Evolutionary conservation across 2,888 invertebrate genomes (phyloP), one percentile per base, ranked within the genome.

Genomic region (Ophioninae sp.): DNA sequence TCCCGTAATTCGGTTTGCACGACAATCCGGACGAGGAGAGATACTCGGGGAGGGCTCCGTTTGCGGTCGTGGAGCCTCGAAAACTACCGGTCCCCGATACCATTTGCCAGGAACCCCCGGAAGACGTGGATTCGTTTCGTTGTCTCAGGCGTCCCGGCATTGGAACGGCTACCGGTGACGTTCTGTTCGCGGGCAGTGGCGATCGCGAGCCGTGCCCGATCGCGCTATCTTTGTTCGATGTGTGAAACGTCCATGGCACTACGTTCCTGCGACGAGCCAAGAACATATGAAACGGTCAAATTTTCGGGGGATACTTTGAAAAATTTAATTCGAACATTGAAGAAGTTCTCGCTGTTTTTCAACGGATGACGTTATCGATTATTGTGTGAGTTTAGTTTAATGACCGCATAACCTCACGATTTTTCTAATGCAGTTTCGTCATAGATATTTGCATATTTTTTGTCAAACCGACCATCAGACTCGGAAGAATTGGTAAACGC

Each of bases 31-130:
- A 88, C 8, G 91, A 89, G 30, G 89, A 88, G 22, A 89, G 83
- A 22, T 89, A 90, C n/a, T 91, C 92, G 7, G 89, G 86, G 63
- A 91, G 88, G 59, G 88, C 86, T 23, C 90, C 89, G 82, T 92
- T 93, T 67, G 92, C 91, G 10, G 94, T 94, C 10, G 94, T 93
- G 8, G 94, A 94, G 65, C 94, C 94, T 30, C 94, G 92, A 65
- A 95, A 90, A 90, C 96, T 96, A 22, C 96, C 96, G 10, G 95
- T 95, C 9, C 95, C 95, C 10, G 95, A 95, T 82, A 96, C 95
- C 90, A 96, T 94, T 90, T 96, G 95, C 96, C 96, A 96, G 87
- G 96, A 96, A 78, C 95, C 95, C 67, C 93, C 93, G 85, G 94
- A 94, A 71, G 94, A 93, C 56, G 95, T 94, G 17, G 95, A 95